Evolutionary conservation across 1,140 invertebrate species (phyloP).

Genomic region (Berghia stephanieae): DNA sequence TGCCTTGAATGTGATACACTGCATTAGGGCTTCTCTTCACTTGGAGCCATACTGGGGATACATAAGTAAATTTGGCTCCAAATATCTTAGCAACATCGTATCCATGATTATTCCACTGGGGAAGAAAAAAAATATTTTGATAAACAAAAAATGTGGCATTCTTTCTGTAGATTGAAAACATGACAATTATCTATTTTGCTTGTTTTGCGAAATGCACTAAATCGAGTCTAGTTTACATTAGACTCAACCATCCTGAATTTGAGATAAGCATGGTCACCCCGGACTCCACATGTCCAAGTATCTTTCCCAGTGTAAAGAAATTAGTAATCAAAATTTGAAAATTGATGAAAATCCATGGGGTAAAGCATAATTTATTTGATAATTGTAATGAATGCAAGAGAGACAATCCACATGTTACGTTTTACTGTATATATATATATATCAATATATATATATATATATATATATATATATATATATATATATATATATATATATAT

Average conservation of each 20-base stretch:
- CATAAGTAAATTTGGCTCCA: slow-evolving; percentile 86
- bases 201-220: not conserved
- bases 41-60: slow-evolving; percentile 96
- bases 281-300: not conserved
- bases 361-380: not conserved
- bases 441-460: no score
- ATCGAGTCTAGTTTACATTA: not conserved
- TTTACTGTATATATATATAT: not conserved
- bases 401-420: not conserved
- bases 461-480: not conserved
- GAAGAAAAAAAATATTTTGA: slow-evolving; percentile 44
- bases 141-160: not conserved
- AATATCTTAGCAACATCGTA: slow-evolving; percentile 93
- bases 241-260: not conserved
- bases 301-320: not conserved
- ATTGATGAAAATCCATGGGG: not conserved
- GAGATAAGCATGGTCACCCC: not conserved
- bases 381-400: no score
- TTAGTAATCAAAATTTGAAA: not conserved
- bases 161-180: no score
- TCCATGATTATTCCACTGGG: slow-evolving; percentile 94
- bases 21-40: slow-evolving; percentile 73
- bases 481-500: no score
- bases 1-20: slow-evolving; percentile 68
- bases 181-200: not conserved